A percentile compares a stretch with the other conserved stretches of the same genome.
phyloP scores from a whole-genome alignment of 2,113 vertebrate genomes.

The Colinus virginianus region DNA sequence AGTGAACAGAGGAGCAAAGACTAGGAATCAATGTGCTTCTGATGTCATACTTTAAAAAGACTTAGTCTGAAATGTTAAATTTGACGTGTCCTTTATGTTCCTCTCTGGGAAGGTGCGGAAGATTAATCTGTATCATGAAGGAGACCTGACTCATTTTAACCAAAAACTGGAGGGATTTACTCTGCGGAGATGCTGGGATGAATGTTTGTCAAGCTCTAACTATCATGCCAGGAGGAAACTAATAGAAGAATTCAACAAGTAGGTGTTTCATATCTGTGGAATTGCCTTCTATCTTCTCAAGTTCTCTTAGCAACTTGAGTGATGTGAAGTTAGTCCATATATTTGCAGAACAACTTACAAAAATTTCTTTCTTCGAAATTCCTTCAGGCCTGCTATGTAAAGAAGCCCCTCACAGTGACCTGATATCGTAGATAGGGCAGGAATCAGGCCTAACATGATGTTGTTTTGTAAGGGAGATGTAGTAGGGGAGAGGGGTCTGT shows the following conservation, averaged over 20 bases:
- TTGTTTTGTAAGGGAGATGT: neutral
- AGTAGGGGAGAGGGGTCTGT: neutral
- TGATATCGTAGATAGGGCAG: neutral
- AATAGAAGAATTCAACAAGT: conserved; percentile 91
- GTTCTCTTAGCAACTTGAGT: neutral
- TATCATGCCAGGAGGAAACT: conserved; percentile 76
- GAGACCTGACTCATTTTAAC: conserved; percentile 90
- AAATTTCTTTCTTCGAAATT: neutral
- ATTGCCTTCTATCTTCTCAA: neutral
- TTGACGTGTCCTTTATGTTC: neutral
- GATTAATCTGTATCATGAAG: conserved; percentile 89
- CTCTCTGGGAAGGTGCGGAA: conserved; percentile 83
- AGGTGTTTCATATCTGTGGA: neutral
- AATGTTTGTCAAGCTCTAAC: conserved; percentile 84
- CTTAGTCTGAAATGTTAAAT: neutral
- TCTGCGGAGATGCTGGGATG: conserved; percentile 90
- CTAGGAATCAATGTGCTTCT: neutral
- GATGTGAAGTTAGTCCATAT: neutral
- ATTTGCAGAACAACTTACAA: neutral
- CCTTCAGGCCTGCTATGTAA: neutral
- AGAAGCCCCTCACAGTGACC: neutral
- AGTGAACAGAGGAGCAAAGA: neutral
- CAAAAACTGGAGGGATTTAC: conserved; percentile 89
- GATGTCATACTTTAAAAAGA: neutral
- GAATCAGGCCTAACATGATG: neutral